phyloP scores from a whole-genome alignment of 2,888 invertebrate genomes.

The Dryococelus australis region DNA sequence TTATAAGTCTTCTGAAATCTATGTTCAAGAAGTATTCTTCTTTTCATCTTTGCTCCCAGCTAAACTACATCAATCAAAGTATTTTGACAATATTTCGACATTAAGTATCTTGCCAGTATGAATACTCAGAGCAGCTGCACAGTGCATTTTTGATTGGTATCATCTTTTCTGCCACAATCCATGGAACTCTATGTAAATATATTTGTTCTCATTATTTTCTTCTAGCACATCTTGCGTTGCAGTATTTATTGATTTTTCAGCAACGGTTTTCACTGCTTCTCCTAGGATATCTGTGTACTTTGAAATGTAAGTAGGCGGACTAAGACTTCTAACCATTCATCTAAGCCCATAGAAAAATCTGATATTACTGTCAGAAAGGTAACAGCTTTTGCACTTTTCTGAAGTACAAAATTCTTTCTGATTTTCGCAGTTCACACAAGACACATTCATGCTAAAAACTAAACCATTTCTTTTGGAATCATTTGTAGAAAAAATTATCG shows the following conservation, averaged over 20 bases:
- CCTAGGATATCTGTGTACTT: constrained; percentile 13
- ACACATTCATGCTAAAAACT: neutral
- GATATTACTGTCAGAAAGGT: neutral
- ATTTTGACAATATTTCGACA: constrained; percentile 10
- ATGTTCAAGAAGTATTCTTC: neutral
- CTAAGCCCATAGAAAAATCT: neutral
- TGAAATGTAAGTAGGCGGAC: neutral
- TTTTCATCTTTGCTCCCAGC: constrained; percentile 2
- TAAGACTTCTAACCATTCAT: no score
- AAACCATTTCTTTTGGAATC: neutral
- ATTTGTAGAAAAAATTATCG: neutral
- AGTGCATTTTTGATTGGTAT: neutral
- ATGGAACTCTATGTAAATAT: constrained; percentile 11
- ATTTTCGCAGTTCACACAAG: neutral
- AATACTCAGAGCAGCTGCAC: constrained; percentile 12
- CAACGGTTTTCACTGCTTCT: neutral
- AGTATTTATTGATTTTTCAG: neutral
- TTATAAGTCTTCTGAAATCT: neutral
- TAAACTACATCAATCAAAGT: neutral
- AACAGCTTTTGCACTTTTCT: neutral
- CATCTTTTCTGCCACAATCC: constrained; percentile 8
- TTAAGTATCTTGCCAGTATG: constrained; percentile 17
- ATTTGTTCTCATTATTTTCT: neutral
- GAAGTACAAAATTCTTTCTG: neutral
- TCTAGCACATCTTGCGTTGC: neutral